Percentiles rank a stretch among this genome's conserved stretches.
Evolutionary conservation across 2,113 vertebrate species (phyloP).

Genomic region (human): GRCh38 chrX:35518501-35519000

Average conservation of each 20-base stretch:
- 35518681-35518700: too few relatives aligned
- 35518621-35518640: too few relatives aligned
- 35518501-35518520: too few relatives aligned
- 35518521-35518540: too few relatives aligned
- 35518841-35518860: constrained; percentile 15
- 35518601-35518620: too few relatives aligned
- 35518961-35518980: background rate
- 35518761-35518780: background rate
- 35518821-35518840: background rate
- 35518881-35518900: background rate
- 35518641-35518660: too few relatives aligned
- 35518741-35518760: background rate
- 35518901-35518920: background rate
- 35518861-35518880: background rate
- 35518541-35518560: too few relatives aligned
- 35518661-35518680: too few relatives aligned
- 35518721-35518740: background rate
- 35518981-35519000: background rate
- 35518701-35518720: background rate
- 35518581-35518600: too few relatives aligned
- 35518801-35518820: background rate
- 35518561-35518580: too few relatives aligned
- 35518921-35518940: background rate
- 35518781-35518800: background rate
- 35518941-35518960: background rate